Conservation (phyloP, 2,888 invertebrate genomes). For the Acleris laterana region DNA sequence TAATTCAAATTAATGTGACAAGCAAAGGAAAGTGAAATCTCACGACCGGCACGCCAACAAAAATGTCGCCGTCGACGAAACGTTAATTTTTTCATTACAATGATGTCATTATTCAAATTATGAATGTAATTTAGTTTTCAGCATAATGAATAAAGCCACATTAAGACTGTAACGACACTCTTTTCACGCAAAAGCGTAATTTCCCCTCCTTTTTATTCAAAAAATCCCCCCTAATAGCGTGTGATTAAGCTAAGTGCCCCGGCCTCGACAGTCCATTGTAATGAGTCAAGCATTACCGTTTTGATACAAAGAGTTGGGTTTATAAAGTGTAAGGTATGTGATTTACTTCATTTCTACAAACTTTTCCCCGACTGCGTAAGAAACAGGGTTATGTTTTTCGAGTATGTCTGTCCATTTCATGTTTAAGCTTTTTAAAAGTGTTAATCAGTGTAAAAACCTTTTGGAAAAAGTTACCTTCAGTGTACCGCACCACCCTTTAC, state of each 20-base stretch:
- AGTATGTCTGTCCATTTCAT: too few relatives aligned
- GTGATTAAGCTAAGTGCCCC: slow-evolving; percentile 59
- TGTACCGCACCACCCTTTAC: too few relatives aligned
- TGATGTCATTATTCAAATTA: slow-evolving; percentile 36
- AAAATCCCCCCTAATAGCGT: slow-evolving; percentile 58
- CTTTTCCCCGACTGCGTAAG: too few relatives aligned
- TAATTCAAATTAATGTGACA: neutral
- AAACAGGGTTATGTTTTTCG: too few relatives aligned
- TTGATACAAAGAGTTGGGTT: slow-evolving; percentile 29
- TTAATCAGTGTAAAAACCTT: too few relatives aligned
- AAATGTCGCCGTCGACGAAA: slow-evolving; percentile 6
- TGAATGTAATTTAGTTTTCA: slow-evolving; percentile 48
- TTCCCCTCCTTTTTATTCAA: slow-evolving; percentile 54
- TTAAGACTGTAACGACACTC: slow-evolving; percentile 52
- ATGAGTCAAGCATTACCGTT: slow-evolving; percentile 39
- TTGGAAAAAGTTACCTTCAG: too few relatives aligned
- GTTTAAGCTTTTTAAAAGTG: too few relatives aligned
- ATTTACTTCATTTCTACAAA: slow-evolving; percentile 10
- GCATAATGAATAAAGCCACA: slow-evolving; percentile 52
- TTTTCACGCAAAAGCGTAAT: slow-evolving; percentile 56
- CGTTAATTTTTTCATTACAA: slow-evolving; percentile 28
- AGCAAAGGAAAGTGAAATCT: neutral
- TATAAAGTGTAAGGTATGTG: slow-evolving; percentile 29
- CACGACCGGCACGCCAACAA: neutral
- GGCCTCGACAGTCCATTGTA: slow-evolving; percentile 46